A percentile compares a stretch with the other conserved stretches of the same genome.
Evolutionary conservation across 1,140 invertebrate species (phyloP).

Genomic region (Coptotermes formosanus): DNA sequence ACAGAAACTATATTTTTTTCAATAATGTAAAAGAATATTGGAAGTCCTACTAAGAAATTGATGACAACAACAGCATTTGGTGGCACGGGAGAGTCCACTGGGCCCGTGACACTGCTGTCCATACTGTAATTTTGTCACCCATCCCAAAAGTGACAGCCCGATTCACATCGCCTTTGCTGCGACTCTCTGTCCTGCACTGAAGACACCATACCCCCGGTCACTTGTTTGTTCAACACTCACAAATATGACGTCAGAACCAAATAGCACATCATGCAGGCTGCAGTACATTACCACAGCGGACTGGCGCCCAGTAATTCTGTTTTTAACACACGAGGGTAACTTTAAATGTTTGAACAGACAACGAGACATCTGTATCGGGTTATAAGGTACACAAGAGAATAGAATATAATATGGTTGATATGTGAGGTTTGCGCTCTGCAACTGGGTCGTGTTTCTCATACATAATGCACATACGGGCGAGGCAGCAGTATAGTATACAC

Average conservation of each 20-base stretch:
- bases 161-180: not conserved
- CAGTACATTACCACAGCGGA: not conserved
- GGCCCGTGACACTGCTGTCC: too few relatives aligned
- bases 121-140: not conserved
- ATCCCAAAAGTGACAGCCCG: not conserved
- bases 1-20: too few relatives aligned
- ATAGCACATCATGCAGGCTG: not conserved
- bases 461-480: not conserved
- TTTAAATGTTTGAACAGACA: not conserved
- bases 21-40: too few relatives aligned
- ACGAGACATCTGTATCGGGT: not conserved
- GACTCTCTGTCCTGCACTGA: not conserved
- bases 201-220: not conserved
- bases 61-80: too few relatives aligned
- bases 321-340: not conserved
- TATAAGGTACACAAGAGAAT: not conserved
- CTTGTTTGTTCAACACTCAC: not conserved
- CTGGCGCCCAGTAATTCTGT: not conserved
- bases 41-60: too few relatives aligned
- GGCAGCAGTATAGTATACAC: not conserved
- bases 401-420: slow-evolving; percentile 1
- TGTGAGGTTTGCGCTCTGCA: not conserved
- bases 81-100: too few relatives aligned
- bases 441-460: not conserved
- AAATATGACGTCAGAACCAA: not conserved